A percentile compares a stretch with the other conserved stretches of the same genome.
Evolutionary conservation across 1,140 invertebrate species (phyloP).

Genomic region (Acromyrmex echinatior): DNA sequence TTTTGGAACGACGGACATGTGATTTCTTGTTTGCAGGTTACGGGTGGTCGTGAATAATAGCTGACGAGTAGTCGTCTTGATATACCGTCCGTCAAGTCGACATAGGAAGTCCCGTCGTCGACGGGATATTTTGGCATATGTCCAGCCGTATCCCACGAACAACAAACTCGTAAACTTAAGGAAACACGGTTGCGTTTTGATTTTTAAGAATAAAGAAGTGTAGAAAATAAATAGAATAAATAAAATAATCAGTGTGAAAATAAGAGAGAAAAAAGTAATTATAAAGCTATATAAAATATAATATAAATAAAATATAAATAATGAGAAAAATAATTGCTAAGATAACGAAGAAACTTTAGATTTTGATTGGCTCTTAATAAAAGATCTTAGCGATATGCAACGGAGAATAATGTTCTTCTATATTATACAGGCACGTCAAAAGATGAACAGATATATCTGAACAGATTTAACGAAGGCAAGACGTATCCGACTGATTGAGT

Average conservation of each 20-base stretch:
- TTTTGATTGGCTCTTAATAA: conserved; percentile 11
- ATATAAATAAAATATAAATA: neutral
- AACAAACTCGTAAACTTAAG: neutral
- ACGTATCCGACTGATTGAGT: conserved; percentile 43
- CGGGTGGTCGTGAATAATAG: conserved; percentile 72
- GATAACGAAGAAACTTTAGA: conserved; percentile 15
- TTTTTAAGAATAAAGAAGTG: neutral
- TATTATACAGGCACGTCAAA: neutral
- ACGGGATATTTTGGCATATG: conserved; percentile 69
- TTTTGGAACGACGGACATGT: conserved; percentile 11
- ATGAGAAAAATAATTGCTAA: neutral
- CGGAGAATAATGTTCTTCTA: neutral
- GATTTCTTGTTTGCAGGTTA: conserved; percentile 59
- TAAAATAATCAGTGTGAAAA: neutral
- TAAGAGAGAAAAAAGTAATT: neutral
- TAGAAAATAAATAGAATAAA: neutral
- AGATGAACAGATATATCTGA: conserved; percentile 21
- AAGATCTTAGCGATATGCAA: neutral
- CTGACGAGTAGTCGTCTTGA: conserved; percentile 49
- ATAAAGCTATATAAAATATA: neutral
- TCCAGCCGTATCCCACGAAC: conserved; percentile 52
- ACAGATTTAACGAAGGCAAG: conserved; percentile 36
- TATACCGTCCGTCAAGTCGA: conserved; percentile 56
- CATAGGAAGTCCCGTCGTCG: conserved; percentile 35
- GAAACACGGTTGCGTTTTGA: neutral